Evolutionary conservation across 2,888 invertebrate species (phyloP), one percentile per base, ranked within the genome.

Genomic region (Rapana venosa): DNA sequence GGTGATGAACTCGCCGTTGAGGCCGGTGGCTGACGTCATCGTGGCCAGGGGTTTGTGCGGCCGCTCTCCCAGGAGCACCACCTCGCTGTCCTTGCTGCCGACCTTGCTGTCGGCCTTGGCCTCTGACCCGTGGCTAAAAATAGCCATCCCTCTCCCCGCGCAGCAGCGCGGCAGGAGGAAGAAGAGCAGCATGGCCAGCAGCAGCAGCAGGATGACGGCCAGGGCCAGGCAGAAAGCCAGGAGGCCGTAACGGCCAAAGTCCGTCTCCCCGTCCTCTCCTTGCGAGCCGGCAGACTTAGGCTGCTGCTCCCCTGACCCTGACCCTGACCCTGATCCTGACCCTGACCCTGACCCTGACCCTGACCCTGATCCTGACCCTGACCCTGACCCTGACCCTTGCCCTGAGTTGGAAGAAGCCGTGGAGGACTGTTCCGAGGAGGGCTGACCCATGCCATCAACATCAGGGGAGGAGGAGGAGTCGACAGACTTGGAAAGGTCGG

Each of bases 141-240:
- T 30, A n/a, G 17, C 8, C 47, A 36, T n/a, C 13, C 15, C 22
- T 15, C 17, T 13, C 47, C 20, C 22, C n/a, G 74, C 47, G 83
- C 85, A 91, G 66, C 90, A 35, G 17, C 91, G 92, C 87, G 91
- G 84, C 83, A 91, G 88, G 61, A 92, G 74, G 87, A 91, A 87
- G 84, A 91, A 89, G 13, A 91, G 70, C 13, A 92, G 88, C 22
- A 91, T 87, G n/a, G 91, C 89, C 86, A 91, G 90, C 22, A 91
- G 70, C 66, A 92, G 86, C 47, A 92, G 87, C 56, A 91, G 58
- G 35, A 90, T 91, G 0, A 89, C 74, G 6, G 90, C 88, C 77
- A 92, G 74, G 35, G 91, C 66, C 26, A 92, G n/a, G 20, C 91
- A 61, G 79, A 92, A 91, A 26, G 92, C 92, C 13, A 91, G 13